Evolutionary conservation across 2,113 vertebrate genomes (phyloP).

Genomic region (Silurus glanis): DNA sequence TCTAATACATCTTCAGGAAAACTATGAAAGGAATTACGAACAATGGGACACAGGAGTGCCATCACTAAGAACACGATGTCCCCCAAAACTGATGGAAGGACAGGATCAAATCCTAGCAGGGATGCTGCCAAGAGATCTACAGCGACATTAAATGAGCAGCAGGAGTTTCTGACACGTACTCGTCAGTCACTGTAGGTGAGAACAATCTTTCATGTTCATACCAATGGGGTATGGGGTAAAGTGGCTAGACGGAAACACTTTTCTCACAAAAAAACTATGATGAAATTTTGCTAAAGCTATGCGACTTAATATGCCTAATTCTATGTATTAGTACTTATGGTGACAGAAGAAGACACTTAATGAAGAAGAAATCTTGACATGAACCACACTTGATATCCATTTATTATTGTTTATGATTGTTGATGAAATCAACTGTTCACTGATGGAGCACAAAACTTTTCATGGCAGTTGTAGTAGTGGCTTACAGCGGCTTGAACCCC

Average conservation of each 20-base stretch:
- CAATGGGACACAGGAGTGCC: neutral
- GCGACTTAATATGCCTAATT: neutral
- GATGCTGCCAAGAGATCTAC: neutral
- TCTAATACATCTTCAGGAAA: neutral
- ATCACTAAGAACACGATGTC: neutral
- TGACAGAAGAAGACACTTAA: no score
- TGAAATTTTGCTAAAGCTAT: neutral
- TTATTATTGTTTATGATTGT: no score
- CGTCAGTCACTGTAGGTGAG: neutral
- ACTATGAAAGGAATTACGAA: neutral
- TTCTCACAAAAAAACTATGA: neutral
- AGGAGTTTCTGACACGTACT: neutral
- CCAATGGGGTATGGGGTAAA: neutral
- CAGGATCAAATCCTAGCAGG: neutral
- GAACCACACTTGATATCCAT: no score
- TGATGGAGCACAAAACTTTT: no score
- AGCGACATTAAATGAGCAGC: neutral
- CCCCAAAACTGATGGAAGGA: neutral
- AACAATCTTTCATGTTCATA: neutral
- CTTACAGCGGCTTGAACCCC: no score
- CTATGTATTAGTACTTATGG: no score
- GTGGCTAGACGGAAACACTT: neutral
- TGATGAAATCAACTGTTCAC: no score
- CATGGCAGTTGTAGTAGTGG: no score
- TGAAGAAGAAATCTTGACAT: no score